Conservation (phyloP, 2,888 invertebrate genomes). For the Unio delphinus region DNA sequence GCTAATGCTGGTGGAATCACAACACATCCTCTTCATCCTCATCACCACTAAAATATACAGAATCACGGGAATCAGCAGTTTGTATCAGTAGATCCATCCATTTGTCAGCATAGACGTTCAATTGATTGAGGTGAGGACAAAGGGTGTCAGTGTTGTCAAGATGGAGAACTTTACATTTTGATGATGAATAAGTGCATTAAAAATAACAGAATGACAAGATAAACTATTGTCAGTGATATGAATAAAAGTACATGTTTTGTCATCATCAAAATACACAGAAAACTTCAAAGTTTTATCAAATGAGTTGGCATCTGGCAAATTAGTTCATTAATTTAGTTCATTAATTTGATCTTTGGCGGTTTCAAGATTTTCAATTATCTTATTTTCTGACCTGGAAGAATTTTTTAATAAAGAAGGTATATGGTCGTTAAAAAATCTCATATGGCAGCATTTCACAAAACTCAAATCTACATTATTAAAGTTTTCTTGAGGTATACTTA, state of each 20-base stretch:
- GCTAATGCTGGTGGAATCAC: not conserved
- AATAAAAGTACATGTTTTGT: too few species aligned
- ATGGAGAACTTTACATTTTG: not conserved
- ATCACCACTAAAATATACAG: not conserved
- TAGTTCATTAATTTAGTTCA: too few species aligned
- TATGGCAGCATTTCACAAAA: conserved; percentile 2
- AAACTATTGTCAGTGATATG: too few species aligned
- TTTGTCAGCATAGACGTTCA: not conserved
- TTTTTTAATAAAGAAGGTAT: not conserved
- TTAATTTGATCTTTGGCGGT: too few species aligned
- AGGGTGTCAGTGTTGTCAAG: not conserved
- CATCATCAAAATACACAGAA: too few species aligned
- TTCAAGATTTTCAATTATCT: too few species aligned
- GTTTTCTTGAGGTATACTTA: too few species aligned
- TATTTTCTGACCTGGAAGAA: too few species aligned
- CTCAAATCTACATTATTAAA: not conserved
- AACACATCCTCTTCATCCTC: not conserved
- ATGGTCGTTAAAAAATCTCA: conserved; percentile 5
- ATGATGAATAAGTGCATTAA: not conserved
- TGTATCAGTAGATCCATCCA: not conserved
- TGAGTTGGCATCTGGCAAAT: too few species aligned
- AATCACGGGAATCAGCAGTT: conserved; percentile 1
- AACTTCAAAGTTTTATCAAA: too few species aligned
- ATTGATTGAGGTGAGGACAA: conserved; percentile 2
- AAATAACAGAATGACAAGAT: too few species aligned